Evolutionary conservation across 2,113 vertebrate genomes (phyloP).

Genomic region (Tricholaema leucomelas): DNA sequence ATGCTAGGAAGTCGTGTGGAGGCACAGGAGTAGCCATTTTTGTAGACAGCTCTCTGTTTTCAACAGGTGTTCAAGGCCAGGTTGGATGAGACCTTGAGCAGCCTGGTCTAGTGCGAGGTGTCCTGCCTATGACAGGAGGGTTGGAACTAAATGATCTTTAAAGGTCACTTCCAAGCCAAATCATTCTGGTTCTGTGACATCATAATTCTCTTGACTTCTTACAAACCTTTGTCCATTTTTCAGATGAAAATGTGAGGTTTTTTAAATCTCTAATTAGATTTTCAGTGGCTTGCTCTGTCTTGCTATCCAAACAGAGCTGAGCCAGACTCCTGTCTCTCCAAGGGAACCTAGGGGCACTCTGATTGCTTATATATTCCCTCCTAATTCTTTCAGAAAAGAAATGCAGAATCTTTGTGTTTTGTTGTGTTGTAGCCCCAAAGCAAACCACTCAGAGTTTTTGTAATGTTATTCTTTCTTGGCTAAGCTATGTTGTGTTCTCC

Average conservation of each 20-base stretch:
- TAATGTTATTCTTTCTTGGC: not conserved
- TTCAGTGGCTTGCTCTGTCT: not conserved
- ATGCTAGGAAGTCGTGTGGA: not conserved
- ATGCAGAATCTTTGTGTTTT: rapidly evolving
- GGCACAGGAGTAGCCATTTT: conserved; percentile 7
- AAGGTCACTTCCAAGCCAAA: no score
- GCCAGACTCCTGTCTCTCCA: not conserved
- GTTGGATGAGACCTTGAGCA: no score
- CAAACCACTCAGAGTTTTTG: not conserved
- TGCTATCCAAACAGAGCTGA: not conserved
- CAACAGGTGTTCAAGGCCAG: not conserved
- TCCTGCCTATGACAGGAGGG: no score
- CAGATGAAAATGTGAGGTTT: not conserved
- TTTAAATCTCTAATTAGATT: not conserved
- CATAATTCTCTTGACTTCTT: not conserved
- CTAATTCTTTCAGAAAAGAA: not conserved
- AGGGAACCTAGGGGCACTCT: not conserved
- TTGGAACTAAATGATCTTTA: no score
- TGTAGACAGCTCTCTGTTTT: conserved; percentile 48
- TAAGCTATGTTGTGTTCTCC: not conserved
- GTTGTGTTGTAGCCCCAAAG: not conserved
- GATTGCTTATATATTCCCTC: not conserved
- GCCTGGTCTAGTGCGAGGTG: no score
- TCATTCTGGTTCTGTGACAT: not conserved
- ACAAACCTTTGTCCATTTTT: not conserved